Conservation (phyloP, 2,113 vertebrate species). For the Phycodurus eques region DNA sequence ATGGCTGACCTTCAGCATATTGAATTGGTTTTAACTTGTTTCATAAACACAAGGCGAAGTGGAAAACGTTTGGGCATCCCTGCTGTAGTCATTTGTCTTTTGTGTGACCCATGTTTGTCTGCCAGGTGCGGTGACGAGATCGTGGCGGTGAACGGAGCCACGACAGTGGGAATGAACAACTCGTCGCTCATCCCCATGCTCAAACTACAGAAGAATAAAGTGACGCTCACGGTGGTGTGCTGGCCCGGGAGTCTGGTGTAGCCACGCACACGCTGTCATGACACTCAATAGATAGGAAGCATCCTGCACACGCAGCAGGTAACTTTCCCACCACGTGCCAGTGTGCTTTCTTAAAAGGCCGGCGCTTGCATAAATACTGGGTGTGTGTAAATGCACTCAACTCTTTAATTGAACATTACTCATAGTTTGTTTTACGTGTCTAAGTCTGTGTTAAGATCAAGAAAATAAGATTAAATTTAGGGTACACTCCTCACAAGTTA, state of each 20-base stretch:
- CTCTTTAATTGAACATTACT: background rate
- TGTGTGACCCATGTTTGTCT: background rate
- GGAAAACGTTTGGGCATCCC: background rate
- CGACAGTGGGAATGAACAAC: slow-evolving; percentile 89
- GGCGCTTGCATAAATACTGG: background rate
- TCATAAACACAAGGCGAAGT: too few species aligned
- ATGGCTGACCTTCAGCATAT: too few species aligned
- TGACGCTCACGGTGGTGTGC: slow-evolving; percentile 87
- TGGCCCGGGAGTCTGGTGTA: slow-evolving; percentile 88
- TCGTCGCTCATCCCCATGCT: slow-evolving; percentile 87
- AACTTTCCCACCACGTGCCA: background rate
- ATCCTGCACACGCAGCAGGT: background rate
- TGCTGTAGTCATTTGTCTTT: background rate
- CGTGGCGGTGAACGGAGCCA: slow-evolving; percentile 87
- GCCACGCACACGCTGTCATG: slow-evolving; percentile 9
- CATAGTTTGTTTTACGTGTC: too few species aligned
- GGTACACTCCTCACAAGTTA: too few species aligned
- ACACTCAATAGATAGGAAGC: background rate
- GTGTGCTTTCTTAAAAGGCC: background rate
- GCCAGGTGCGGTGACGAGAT: slow-evolving; percentile 90
- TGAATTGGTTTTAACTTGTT: too few species aligned
- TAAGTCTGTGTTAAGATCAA: too few species aligned
- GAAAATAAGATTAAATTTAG: too few species aligned
- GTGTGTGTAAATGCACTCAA: background rate
- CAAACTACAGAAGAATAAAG: slow-evolving; percentile 88